Evolutionary conservation across 2,888 invertebrate species (phyloP).

Genomic region (Biston stratarius): DNA sequence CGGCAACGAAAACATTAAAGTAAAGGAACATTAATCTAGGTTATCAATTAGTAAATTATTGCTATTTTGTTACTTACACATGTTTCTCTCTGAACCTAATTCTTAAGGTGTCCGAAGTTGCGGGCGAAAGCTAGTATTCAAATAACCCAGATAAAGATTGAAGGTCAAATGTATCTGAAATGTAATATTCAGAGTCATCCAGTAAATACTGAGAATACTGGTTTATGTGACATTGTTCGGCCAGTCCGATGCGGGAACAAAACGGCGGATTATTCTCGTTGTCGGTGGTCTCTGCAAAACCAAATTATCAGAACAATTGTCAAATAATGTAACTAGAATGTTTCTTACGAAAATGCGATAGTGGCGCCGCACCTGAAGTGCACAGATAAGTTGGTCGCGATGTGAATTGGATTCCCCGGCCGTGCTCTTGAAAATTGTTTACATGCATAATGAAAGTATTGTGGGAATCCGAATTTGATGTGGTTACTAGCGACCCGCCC

Average conservation of each 20-base stretch:
- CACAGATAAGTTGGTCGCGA: not conserved
- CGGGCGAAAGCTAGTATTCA: not conserved
- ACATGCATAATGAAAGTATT: conserved; percentile 1
- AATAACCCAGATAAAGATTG: not conserved
- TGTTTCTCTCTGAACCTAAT: too few relatives aligned
- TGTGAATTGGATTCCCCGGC: conserved; percentile 27
- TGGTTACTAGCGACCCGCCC: not conserved
- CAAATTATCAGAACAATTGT: not conserved
- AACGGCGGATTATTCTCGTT: conserved; percentile 29
- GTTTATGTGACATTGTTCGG: not conserved
- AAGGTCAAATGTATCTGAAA: conserved; percentile 5
- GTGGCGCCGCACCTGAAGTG: too few relatives aligned
- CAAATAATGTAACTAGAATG: not conserved
- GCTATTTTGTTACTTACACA: too few relatives aligned
- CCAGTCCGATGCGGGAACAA: conserved; percentile 24
- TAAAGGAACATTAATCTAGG: too few relatives aligned
- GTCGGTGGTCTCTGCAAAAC: not conserved
- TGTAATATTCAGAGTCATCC: not conserved
- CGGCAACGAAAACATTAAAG: too few relatives aligned
- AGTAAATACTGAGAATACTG: conserved; percentile 5
- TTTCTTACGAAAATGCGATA: not conserved
- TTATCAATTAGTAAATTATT: too few relatives aligned
- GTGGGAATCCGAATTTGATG: not conserved
- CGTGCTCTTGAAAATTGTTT: conserved; percentile 28
- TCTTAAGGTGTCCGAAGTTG: too few relatives aligned